phyloP scores from a whole-genome alignment of 2,888 invertebrate species.

The Pseudolycoriella hygida region DNA sequence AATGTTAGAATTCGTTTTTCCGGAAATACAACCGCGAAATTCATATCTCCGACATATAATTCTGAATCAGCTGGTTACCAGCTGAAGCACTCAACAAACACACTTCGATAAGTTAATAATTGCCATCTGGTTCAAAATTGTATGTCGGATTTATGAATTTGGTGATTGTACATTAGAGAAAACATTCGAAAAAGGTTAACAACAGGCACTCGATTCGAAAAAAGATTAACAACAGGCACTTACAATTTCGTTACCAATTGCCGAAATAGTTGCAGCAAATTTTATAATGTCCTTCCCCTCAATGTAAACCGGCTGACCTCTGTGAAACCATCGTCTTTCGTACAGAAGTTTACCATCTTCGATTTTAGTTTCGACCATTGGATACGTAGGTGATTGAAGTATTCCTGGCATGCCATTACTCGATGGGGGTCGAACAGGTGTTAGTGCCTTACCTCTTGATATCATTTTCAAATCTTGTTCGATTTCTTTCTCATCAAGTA shows the following conservation, averaged over 20 bases:
- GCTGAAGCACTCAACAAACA: too few relatives aligned
- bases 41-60: too few relatives aligned
- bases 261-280: slow-evolving; percentile 78
- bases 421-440: slow-evolving; percentile 34
- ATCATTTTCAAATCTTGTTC: slow-evolving; percentile 72
- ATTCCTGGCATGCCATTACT: slow-evolving; percentile 18
- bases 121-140: too few relatives aligned
- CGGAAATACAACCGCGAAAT: too few relatives aligned
- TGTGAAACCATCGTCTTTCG: slow-evolving; percentile 88
- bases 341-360: slow-evolving; percentile 89
- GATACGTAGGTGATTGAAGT: slow-evolving; percentile 22
- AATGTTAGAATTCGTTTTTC: background rate
- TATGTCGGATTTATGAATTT: too few relatives aligned
- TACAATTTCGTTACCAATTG: slow-evolving; percentile 80
- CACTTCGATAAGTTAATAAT: too few relatives aligned
- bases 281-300: slow-evolving; percentile 73
- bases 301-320: slow-evolving; percentile 83
- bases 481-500: slow-evolving; percentile 77
- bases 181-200: background rate
- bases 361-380: slow-evolving; percentile 63
- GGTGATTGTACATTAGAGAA: background rate
- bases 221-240: too few relatives aligned
- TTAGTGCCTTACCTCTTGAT: slow-evolving; percentile 37
- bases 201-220: background rate
- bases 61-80: too few relatives aligned